These are phyloP conservation scores for Cyanocitta stelleri DNA, from an alignment of 2,113 vertebrate species.

Conservation along the genomic window DNA sequence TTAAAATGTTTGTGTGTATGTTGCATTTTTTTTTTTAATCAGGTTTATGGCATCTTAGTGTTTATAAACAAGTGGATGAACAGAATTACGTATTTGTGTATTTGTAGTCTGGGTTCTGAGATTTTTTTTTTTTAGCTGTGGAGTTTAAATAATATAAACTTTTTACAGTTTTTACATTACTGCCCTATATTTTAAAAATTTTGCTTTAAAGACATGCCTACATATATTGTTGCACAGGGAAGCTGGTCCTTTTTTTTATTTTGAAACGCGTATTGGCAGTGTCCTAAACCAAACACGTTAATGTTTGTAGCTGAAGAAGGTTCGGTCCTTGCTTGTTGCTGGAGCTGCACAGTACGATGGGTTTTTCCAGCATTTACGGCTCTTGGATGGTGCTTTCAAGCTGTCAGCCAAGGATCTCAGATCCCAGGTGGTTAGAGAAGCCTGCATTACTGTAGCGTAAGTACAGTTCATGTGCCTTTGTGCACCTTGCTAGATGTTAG, in stretches of 20 bases:
- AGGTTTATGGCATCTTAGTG: neutral
- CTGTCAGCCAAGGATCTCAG: constrained; percentile 95
- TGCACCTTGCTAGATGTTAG: neutral
- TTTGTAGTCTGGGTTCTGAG: neutral
- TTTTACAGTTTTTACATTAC: neutral
- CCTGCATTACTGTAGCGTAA: constrained; percentile 97
- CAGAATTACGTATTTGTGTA: neutral
- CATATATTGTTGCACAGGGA: neutral
- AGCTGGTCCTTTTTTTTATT: neutral
- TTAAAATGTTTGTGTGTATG: neutral
- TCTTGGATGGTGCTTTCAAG: constrained; percentile 94
- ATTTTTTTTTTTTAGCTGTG: neutral
- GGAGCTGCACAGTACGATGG: constrained; percentile 90
- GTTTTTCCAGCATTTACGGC: constrained; percentile 93
- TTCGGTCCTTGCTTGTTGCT: constrained; percentile 90
- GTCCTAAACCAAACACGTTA: neutral
- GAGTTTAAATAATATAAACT: neutral
- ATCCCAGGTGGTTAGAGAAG: constrained; percentile 95
- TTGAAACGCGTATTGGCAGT: neutral
- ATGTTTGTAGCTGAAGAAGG: constrained; percentile 85
- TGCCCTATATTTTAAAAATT: neutral
- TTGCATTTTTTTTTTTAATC: neutral
- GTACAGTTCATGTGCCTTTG: constrained; percentile 27
- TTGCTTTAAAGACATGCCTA: neutral
- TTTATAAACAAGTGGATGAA: neutral